A percentile compares a stretch with the other conserved stretches of the same genome.
These are phyloP conservation scores for Sphenopsis melanotis DNA, from an alignment of 2,797 vertebrate species.

Conservation along the genomic window DNA sequence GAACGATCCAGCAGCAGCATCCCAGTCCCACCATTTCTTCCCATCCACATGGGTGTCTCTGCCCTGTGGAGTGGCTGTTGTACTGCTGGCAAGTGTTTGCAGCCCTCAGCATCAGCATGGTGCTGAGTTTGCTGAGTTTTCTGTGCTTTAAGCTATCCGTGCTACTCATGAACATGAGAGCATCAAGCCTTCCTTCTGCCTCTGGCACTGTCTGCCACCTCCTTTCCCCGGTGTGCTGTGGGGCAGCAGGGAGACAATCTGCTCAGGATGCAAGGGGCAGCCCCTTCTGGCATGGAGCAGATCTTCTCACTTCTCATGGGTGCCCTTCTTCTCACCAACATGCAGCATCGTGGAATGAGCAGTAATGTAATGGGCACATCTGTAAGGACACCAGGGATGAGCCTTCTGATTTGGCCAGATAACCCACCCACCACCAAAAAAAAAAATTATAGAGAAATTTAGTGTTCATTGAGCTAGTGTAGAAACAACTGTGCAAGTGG, in stretches of 20 bases:
- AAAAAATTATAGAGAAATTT: not conserved
- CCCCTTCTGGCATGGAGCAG: not conserved
- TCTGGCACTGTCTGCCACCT: not conserved
- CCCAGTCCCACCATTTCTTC: not conserved
- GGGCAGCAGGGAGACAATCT: not conserved
- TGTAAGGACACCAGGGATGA: not conserved
- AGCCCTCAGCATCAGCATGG: not conserved
- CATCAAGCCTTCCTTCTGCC: not conserved
- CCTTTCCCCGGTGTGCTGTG: too few species aligned
- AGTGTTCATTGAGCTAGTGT: not conserved
- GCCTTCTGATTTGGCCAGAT: not conserved
- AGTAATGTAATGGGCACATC: rapidly evolving
- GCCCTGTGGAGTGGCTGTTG: not conserved
- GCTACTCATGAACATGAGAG: not conserved
- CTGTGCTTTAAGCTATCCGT: not conserved
- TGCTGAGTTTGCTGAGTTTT: not conserved
- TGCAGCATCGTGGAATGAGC: not conserved
- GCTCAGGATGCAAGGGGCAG: not conserved
- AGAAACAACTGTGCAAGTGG: not conserved
- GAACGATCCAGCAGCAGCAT: rapidly evolving
- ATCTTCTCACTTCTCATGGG: too few species aligned
- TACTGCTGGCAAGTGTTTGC: rapidly evolving
- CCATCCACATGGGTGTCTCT: not conserved
- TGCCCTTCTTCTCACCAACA: not conserved
- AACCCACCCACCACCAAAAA: rapidly evolving